Evolutionary conservation across 2,888 invertebrate species (phyloP), one percentile per base, ranked within the genome.

Genomic region (Drosophila algonquin): DNA sequence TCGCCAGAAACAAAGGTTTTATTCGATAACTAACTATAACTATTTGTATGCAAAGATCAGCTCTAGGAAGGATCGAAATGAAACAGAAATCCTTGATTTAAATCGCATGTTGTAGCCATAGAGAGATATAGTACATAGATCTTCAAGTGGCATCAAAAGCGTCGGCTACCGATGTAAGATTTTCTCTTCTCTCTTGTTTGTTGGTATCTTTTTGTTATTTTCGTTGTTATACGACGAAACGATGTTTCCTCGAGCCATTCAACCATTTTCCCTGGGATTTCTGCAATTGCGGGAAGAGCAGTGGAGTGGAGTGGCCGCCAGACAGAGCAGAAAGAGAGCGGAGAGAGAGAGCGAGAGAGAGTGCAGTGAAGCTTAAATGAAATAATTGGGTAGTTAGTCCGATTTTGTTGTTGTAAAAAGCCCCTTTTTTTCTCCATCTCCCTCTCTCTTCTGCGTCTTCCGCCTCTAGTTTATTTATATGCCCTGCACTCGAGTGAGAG

Each of bases 331-430:
- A 40, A 14, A 5, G 35, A 12, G 35, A 5, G 24, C 24, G 24
- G 4, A 40, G 5, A 40, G 35, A 1, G 5, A 21, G 1, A 24
- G 24, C 1, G 24, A 5, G 24, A 14, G 14, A 55, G 40, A 40
- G 40, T 40, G 40, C 90, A 89, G 77, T 91, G 90, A 87, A 90
- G 91, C 91, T 87, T 90, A 87, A 90, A 91, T 90, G 89, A 90
- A 90, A 91, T 90, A 91, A 90, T 90, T 90, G 90, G 90, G 86
- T 91, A 89, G 91, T 90, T 90, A 88, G 89, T 88, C 73, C 77
- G 81, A 67, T 78, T 72, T 74, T 45, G 54, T 76, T 57, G 58
- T 47, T 53, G 57, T 55, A 24, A 53, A 68, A 47, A 64, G 62
- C 55, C 56, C 55, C 51, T 30, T 61, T 52, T 52, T 62, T 61